Percentiles rank a stretch among this genome's conserved stretches.
phyloP scores from a whole-genome alignment of 2,797 vertebrate species.

The Somateria mollissima region DNA sequence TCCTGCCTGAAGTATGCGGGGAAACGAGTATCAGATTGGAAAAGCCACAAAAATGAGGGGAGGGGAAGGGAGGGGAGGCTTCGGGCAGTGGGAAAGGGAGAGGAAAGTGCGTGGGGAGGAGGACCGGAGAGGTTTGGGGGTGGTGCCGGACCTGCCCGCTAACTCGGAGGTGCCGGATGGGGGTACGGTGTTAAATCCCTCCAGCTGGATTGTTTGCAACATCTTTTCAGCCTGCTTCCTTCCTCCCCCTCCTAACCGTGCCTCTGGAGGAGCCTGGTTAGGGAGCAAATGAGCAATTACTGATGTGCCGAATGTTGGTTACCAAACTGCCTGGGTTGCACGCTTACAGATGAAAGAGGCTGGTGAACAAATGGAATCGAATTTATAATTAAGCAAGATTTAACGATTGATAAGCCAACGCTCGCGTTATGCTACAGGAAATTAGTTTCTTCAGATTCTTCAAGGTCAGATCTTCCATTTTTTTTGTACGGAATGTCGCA shows the following conservation, averaged over 20 bases:
- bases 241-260: neutral
- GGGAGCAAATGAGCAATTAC: neutral
- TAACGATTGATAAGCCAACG: neutral
- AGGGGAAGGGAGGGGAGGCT: neutral
- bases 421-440: neutral
- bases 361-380: neutral
- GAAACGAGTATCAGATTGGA: constrained; percentile 18
- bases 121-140: neutral
- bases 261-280: neutral
- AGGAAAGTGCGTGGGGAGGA: neutral
- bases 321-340: neutral
- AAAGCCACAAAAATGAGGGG: constrained; percentile 41
- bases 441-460: neutral
- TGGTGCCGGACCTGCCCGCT: constrained; percentile 1
- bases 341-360: neutral
- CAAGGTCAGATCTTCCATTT: neutral
- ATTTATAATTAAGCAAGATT: neutral
- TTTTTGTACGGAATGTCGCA: neutral
- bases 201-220: neutral
- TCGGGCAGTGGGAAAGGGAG: neutral
- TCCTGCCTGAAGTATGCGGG: neutral
- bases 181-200: neutral
- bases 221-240: neutral
- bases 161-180: neutral
- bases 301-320: neutral